Evolutionary conservation across 2,888 invertebrate genomes (phyloP), one percentile per base, ranked within the genome.

Genomic region (Pedicia rivosa): DNA sequence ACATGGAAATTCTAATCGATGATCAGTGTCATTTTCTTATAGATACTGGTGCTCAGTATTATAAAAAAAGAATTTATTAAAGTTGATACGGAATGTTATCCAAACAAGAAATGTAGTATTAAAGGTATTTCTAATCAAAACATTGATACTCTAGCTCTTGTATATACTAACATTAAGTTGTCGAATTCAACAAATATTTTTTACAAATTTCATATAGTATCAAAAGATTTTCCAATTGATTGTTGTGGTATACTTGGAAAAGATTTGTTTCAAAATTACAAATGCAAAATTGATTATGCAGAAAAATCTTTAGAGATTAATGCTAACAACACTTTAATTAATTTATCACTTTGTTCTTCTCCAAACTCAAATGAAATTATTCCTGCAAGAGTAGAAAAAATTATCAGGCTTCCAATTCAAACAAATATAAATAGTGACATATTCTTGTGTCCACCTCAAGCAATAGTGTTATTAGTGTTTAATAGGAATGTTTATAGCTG

Each of bases 181-280:
- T 24, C 31, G 14, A 16, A 35, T 16, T 22, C 33, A 17, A 29
- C 12, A 22, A 24, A 6, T 20, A 20, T 40, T 19, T 10, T 16
- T 16, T 34, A 38, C 27, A 14, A 22, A 15, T 40, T 43, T 35
- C 39, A 43, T 24, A 36, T 39, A 13, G 43, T 43, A 6, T 35
- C 35, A 7, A 17, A 39, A 29, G 24, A 26, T 30, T 41, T 39
- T 17, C 35, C 39, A 7, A 27, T 39, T n/a, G 16, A 12, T 6
- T 16, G 35, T 28, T 26, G 28, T 19, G 39, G 39, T 4, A 35
- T 39, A 12, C 13, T 30, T 17, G 31, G 35, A 24, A 41, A 27
- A 28, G 39, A 39, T 35, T 39, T 39, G 27, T n/a, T 39, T 2
- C 5, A 17, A 12, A 10, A 5, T 6, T 20, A 6, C 8, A 20